phyloP scores from a whole-genome alignment of 1,140 invertebrate species.

The Littorina saxatilis region DNA sequence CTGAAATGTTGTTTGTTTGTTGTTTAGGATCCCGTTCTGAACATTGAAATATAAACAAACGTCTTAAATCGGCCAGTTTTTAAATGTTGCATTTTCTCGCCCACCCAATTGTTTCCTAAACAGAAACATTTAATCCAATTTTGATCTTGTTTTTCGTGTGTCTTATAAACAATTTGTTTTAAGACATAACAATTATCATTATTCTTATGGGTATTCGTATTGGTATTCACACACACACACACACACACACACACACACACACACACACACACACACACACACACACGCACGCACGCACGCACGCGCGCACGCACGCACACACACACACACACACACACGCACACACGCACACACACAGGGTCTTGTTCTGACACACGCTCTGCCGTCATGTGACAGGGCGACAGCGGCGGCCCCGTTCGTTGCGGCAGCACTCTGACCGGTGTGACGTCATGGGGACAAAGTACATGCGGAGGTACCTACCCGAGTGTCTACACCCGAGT shows the following conservation, averaged over 20 bases:
- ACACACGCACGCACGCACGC: neutral
- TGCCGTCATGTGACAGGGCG: slow-evolving; percentile 80
- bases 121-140: too few relatives aligned
- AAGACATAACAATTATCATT: neutral
- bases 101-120: too few relatives aligned
- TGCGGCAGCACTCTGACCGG: slow-evolving; percentile 81
- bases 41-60: too few relatives aligned
- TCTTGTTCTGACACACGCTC: neutral
- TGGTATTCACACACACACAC: neutral
- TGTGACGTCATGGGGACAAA: slow-evolving; percentile 93
- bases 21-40: too few relatives aligned
- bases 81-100: too few relatives aligned
- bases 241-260: neutral
- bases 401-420: slow-evolving; percentile 94
- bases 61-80: too few relatives aligned
- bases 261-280: neutral
- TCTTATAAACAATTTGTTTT: slow-evolving; percentile 47
- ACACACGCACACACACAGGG: neutral
- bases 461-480: slow-evolving; percentile 86
- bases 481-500: slow-evolving; percentile 89
- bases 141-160: too few relatives aligned
- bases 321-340: neutral
- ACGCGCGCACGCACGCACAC: too few relatives aligned
- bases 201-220: neutral
- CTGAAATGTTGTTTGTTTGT: too few relatives aligned